Evolutionary conservation across 2,888 invertebrate species (phyloP).

Genomic region (Drosophila merina): DNA sequence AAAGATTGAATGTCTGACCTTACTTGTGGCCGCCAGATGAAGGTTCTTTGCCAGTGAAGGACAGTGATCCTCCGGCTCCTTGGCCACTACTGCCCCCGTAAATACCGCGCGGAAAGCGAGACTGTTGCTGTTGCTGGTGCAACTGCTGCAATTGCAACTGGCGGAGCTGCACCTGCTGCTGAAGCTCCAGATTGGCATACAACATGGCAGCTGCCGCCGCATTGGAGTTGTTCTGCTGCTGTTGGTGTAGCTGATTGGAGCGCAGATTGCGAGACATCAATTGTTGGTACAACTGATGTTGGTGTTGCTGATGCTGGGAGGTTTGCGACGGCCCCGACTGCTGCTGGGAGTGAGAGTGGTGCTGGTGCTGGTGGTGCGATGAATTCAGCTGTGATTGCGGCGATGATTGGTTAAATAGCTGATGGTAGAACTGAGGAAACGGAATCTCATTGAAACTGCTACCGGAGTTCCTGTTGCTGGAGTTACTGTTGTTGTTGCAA

Average conservation of each 20-base stretch:
- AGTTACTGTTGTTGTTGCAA: slow-evolving; percentile 5
- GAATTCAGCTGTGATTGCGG: slow-evolving; percentile 15
- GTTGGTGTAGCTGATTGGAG: slow-evolving; percentile 19
- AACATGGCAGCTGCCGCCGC: slow-evolving; percentile 35
- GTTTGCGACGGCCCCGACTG: slow-evolving; percentile 19
- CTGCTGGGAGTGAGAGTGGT: slow-evolving; percentile 26
- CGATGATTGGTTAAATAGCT: not conserved
- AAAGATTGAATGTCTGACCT: not conserved
- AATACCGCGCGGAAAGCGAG: slow-evolving; percentile 46
- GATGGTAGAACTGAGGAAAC: slow-evolving; percentile 23
- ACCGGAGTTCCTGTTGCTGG: slow-evolving; percentile 2
- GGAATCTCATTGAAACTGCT: slow-evolving; percentile 7
- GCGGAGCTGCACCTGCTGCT: slow-evolving; percentile 33
- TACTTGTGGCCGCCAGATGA: slow-evolving; percentile 13
- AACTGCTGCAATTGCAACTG: slow-evolving; percentile 33
- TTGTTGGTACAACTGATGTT: slow-evolving; percentile 32
- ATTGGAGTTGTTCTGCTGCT: slow-evolving; percentile 16
- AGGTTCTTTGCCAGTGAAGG: slow-evolving; percentile 9
- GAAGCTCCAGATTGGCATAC: slow-evolving; percentile 39
- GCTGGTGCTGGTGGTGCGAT: slow-evolving; percentile 30
- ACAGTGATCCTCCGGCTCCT: not conserved
- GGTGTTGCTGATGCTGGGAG: slow-evolving; percentile 1
- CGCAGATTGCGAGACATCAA: slow-evolving; percentile 28
- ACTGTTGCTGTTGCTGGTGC: slow-evolving; percentile 28
- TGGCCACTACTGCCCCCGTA: slow-evolving; percentile 45